Base-by-base conservation (phyloP, 1,140 invertebrate species). In the Propsilocerus akamusi region DNA sequence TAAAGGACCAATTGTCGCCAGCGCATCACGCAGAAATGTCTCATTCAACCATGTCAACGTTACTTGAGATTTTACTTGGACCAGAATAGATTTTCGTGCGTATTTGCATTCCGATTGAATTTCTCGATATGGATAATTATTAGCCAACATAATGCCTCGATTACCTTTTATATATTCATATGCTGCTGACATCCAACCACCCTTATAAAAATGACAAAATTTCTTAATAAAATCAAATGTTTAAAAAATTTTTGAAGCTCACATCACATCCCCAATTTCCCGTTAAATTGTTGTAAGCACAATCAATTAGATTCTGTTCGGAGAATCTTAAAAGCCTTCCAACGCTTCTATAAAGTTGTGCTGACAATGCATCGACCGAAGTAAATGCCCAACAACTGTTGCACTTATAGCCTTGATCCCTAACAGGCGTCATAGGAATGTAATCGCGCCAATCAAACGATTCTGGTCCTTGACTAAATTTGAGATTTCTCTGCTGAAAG, bases 301-400 rank as follows among this genome's bases (percentile, higher is more conserved):
- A 97, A 70, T 97, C 94, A 23, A 97, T 73, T 25, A 97, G 69
- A 65, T 97, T 95, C 69, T 97, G 93, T 69, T 97, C 93, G 54
- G 87, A 92, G 1, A 97, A 74, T 4, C 86, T 89, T 8, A 91
- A 74, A 6, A 97, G 71, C 56, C 77, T 74, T 30, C 82, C 82
- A 46, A 73, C 81, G 62, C 82, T 77, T 52, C 87, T 76, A 66
- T 83, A 91, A 62, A 92, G 81, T 65, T 97, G 92, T 12, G 85
- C 92, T 72, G 97, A 93, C 26, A 97, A 68, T 1, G 92, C 69
- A 24, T 92, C 93, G 56, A 90, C 14, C 5, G 82, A 66, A 55
- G 83, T 85, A 69, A 94, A 93, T 52, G 87, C 77, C 88, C 87
- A 94, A 69, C 89, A 93, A 3, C 85, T 87, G 49, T 89, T 89